Base-by-base conservation (phyloP, 92 coral and sea anemone species). In the Umimayanthus chanpuru region DNA sequence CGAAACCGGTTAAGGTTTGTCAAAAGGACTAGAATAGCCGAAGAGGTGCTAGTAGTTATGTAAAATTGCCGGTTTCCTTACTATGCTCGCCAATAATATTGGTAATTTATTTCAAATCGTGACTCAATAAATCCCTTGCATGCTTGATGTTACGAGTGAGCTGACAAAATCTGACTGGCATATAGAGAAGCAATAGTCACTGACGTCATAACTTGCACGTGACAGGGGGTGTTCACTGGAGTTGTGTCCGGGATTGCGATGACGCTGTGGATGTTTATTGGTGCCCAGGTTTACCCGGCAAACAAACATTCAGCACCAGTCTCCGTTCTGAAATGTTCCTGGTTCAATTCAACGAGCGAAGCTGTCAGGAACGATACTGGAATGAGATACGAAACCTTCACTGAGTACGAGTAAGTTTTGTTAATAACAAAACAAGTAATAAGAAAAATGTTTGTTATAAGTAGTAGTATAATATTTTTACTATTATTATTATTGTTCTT, bases 201-300 rank as follows among this genome's bases (percentile, higher is more conserved):
- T 75, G 29, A 75, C 68, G 1, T 20, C 2, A 61, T 41, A 23
- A 56, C 41, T 23, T 9, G 16, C n/a, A 9, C 64, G 28, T 10
- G 65, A 25, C 40, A 92, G 95, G 95, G 95, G 47, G 93, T 92
- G 5, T 90, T 82, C 76, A 50, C 82, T 47, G 95, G 95, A 40
- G 93, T 88, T 25, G 86, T 71, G 61, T 71, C 89, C 80, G 91
- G 95, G 39, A 80, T 92, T 49, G 93, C 77, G 28, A 88, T 88
- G 85, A 84, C 93, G 12, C 58, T 91, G 10, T 92, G 95, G 95
- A 72, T 92, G n/a, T 92, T 90, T 85, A 88, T 88, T 85, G 95
- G 95, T 38, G 89, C 93, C 47, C 93, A 83, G 93, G 75, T 92
- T 55, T 92, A 85, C 89, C 95, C 95, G 50, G 79, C 91, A 20